A percentile compares a stretch with the other conserved stretches of the same genome.
phyloP scores from a whole-genome alignment of 2,888 invertebrate genomes.

The Melolontha melolontha region DNA sequence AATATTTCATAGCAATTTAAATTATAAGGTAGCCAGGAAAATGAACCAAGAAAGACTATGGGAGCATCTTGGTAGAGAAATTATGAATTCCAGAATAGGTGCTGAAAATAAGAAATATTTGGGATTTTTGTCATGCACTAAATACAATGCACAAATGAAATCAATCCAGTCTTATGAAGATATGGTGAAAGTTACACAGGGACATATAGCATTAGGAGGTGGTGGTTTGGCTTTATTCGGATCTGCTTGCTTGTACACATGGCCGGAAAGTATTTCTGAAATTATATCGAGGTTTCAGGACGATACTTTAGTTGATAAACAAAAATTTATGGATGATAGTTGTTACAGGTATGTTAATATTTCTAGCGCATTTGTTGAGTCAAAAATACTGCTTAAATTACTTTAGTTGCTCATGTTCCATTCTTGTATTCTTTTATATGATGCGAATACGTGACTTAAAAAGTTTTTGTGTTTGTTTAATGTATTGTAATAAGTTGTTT shows the following conservation, averaged over 20 bases:
- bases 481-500: no score
- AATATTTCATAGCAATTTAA: slow-evolving; percentile 79
- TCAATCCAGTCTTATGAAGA: slow-evolving; percentile 75
- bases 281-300: slow-evolving; percentile 73
- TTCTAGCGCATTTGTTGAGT: no score
- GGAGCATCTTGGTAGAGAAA: slow-evolving; percentile 86
- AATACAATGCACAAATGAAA: slow-evolving; percentile 72
- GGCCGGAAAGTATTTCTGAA: slow-evolving; percentile 81
- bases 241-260: slow-evolving; percentile 89
- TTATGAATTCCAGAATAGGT: slow-evolving; percentile 78
- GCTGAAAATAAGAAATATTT: slow-evolving; percentile 84
- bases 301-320: slow-evolving; percentile 75
- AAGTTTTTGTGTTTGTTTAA: no score
- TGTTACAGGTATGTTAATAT: slow-evolving; percentile 74
- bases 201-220: slow-evolving; percentile 91
- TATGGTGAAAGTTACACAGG: slow-evolving; percentile 77
- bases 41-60: slow-evolving; percentile 86
- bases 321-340: slow-evolving; percentile 89
- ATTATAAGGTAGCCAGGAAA: slow-evolving; percentile 76
- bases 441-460: no score
- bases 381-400: no score
- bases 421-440: no score
- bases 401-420: no score
- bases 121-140: slow-evolving; percentile 89
- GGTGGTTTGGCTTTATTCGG: slow-evolving; percentile 94